Base-by-base conservation (phyloP, 2,888 invertebrate species). In the Cinara cedri region DNA sequence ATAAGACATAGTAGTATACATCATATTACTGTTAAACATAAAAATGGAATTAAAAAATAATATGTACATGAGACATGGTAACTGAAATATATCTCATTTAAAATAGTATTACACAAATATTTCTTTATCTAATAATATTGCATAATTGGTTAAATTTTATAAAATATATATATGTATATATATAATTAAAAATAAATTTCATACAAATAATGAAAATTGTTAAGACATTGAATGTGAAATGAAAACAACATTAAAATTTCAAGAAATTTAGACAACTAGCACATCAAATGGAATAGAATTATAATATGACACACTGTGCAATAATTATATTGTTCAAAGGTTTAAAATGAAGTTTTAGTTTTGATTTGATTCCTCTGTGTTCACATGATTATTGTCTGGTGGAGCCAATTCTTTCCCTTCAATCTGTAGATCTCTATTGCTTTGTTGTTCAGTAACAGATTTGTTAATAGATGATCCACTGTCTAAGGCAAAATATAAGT, bases 401-500 rank as follows among this genome's bases (percentile, higher is more conserved):
- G 26, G 10, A 34, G 14, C 14, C 3, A 57, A 46, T 62, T 10
- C 16, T n/a, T 34, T 34, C 42, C 49, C 21, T 78, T 68, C 66
- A 42, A 11, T 34, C 11, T 34, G 14, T 60, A 60, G 13, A 54
- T 21, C 54, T 16, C 51, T 63, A 75, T 65, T 42, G 44, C 42
- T 24, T 3, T 42, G 63, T 63, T 74, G 74, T 42, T 60, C 57
- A 1, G n/a, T 21, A 16, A 60, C 70, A 10, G 51, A 34, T 26
- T 74, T 46, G 16, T 62, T 21, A 44, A 60, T 16, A 16, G 60
- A 34, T 16, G 68, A 49, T 16, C 34, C 49, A 9, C 34, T 16
- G 70, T 70, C 70, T 60, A 51, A 9, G 0, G 42, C 70, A 42
- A 70, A 78, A 78, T 60, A 70, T 26, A 78, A 60, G 21, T 70